Percentiles rank a stretch among this genome's conserved stretches.
Conservation (phyloP, 2,113 vertebrate genomes). For the Octodon degus region DNA sequence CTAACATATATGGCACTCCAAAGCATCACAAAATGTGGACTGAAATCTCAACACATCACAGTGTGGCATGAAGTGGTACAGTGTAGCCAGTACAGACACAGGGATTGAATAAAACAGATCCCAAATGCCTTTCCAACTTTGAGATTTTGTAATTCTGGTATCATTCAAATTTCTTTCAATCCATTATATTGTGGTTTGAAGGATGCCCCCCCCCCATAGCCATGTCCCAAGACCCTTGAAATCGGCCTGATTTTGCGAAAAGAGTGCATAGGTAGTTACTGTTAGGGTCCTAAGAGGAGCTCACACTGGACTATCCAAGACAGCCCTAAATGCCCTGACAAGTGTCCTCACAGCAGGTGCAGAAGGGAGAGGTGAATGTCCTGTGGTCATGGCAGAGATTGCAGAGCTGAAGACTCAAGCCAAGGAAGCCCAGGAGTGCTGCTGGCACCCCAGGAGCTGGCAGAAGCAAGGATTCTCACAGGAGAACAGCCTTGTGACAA, state of each 20-base stretch:
- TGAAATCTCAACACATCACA: background rate
- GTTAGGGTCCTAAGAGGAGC: background rate
- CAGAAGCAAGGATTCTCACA: background rate
- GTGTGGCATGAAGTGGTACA: background rate
- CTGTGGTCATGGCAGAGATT: background rate
- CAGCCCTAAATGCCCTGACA: too few relatives aligned
- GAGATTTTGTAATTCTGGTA: background rate
- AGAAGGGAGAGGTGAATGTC: background rate
- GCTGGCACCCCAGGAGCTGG: background rate
- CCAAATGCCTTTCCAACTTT: too few relatives aligned
- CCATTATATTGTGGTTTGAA: background rate
- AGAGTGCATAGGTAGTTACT: background rate
- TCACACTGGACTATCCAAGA: background rate
- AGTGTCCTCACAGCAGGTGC: background rate
- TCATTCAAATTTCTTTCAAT: background rate
- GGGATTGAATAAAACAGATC: background rate
- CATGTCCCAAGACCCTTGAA: background rate
- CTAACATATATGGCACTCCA: background rate
- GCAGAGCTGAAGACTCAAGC: background rate
- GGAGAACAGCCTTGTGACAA: rapidly evolving
- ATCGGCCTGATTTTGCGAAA: background rate
- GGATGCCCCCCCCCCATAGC: too few relatives aligned
- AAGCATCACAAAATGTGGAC: background rate
- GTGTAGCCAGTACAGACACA: background rate
- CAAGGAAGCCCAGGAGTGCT: background rate